Base-by-base conservation (phyloP, 2,797 vertebrate genomes). In the Prunella strophiata region DNA sequence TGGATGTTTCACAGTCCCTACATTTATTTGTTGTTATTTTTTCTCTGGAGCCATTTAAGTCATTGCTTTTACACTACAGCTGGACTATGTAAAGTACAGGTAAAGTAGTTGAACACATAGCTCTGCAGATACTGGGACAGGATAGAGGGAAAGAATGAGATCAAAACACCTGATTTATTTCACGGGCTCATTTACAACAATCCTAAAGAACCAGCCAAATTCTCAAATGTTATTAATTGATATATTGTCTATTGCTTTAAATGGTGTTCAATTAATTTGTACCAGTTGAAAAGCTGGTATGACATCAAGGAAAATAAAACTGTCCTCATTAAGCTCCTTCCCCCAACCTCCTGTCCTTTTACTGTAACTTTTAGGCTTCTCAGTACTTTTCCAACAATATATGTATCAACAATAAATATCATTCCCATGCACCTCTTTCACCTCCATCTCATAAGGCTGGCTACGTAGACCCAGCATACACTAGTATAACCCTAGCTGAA, bases 401-500 rank as follows among this genome's bases (percentile, higher is more conserved):
- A 65, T 65, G 63, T 84, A 95, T 91, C 82, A 80, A 80, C 42
- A 94, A 54, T 62, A 89, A 94, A 85, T 75, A 38, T 51, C 88
- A 65, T 91, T 93, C 63, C 36, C 27, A 30, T 96, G 54, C 66
- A 91, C 68, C 42, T 89, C 77, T 91, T 87, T 87, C 77, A 88
- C 43, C 42, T 80, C 55, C 71, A 63, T 96, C 34, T 95, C 66
- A 61, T 84, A 89, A 83, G 70, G 66, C 86, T 66, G 62, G 63
- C 90, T 95, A 67, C 21, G 88, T 95, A 96, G 94, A 90, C 77
- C 80, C 16, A 90, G n/a, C 43, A 54, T 75, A 91, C 68, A 92
- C 66, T 96, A 96, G 85, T 58, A n/a, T 91, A 95, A 94, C 54
- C 70, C 89, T 95, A 96, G 86, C 43, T 84, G 91, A 97, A 95